Base-by-base conservation (phyloP, 2,888 invertebrate genomes). In the Tenthredo distinguenda region DNA sequence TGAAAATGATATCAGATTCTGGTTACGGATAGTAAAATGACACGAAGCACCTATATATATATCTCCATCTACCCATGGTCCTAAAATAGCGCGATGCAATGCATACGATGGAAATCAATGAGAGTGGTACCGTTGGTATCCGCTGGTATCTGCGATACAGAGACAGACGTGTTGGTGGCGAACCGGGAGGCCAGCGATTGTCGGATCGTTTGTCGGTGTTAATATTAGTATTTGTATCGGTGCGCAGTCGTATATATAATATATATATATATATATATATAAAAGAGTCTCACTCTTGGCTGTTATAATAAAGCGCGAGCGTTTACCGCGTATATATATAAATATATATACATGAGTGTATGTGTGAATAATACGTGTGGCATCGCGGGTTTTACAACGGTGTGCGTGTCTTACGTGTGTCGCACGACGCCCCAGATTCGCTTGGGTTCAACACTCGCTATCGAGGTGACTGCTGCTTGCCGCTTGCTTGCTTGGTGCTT, bases 371-470 rank as follows among this genome's bases (percentile, higher is more conserved):
- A 34, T 34, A 21, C 26, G 40, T 72, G 40, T 43, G 26, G 72
- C 37, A 74, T 43, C 43, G 74, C 10, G 74, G n/a, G 26, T 72
- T n/a, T 26, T 74, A 43, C 1, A 74, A 74, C 40, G 21, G 58
- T 85, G 72, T 85, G 88, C 86, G 74, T 74, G 34, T 68, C 85
- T 86, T 87, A 86, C 87, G 87, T 88, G 88, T 88, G 85, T 86
- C 87, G 86, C 12, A 93, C 94, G 93, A 93, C 94, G 94, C 95
- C 95, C 93, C 93, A 93, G 93, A 92, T 93, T 93, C 91, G 88
- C 90, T 90, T 90, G 93, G 91, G 93, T 93, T 93, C 93, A 93
- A 93, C 93, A 93, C 88, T 92, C 93, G 91, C 93, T 93, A 93
- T 93, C 93, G 93, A 93, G 93, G 93, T 93, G 93, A 93, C 92